Base-by-base conservation (phyloP, 2,888 invertebrate species). In the Drosophila paracracens region DNA sequence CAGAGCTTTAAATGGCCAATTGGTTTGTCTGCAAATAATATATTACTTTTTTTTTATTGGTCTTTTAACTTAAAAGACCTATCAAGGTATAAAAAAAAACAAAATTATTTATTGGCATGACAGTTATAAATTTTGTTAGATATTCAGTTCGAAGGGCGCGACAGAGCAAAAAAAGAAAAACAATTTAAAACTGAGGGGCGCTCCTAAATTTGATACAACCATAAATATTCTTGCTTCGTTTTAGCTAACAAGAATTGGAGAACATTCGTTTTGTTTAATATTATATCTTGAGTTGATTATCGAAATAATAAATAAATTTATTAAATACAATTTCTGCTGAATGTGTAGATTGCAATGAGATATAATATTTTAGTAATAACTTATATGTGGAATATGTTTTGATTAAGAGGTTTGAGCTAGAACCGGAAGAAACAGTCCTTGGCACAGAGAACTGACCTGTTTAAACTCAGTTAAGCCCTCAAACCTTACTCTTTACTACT, bases 1-100 rank as follows among this genome's bases (percentile, higher is more conserved):
- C 67, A 27, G 10, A 48, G 68, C 54, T 56, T 51, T 51, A 40
- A 63, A 64, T 64, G 35, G 64, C 64, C 54, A 48, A 67, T 54
- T 35, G 53, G 54, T 54, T 58, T 29, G 54, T 35, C 33, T 18
- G 27, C 31, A 25, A 16, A 29, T 10, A 50, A 68, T 68, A 51
- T 43, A 57, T 68, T 48, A n/a, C n/a, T 4, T 38, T 27, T 36
- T 33, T 67, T 48, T 35, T 51, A 51, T 64, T 40, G 51, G 27
- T 8, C 46, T 21, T 51, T 63, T 11, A 29, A 52, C 33, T 35
- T 65, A 25, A n/a, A 53, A 53, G 21, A 36, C 35, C 38, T 65
- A 29, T 51, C 43, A 46, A 54, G 67, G 46, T 67, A 54, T 4
- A 43, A 43, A 43, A 31, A 31, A 33, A 27, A 25, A 29, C n/a